Percentiles rank a stretch among this genome's conserved stretches.
Conservation (phyloP, 2,797 vertebrate genomes). For the Pipistrellus nathusii region DNA sequence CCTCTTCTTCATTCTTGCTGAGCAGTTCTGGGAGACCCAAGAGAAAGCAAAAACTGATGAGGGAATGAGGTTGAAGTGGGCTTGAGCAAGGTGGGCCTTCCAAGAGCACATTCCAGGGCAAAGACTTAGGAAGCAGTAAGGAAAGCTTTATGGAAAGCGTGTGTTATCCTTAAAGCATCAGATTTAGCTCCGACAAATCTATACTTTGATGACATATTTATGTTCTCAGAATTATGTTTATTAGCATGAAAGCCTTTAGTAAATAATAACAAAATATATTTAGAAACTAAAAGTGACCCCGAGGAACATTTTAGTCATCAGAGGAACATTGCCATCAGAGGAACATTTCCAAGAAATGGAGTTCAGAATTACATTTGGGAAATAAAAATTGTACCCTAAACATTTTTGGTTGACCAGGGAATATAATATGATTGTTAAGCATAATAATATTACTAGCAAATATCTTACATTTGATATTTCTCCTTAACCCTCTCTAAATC, state of each 20-base stretch:
- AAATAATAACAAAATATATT: constrained; percentile 5
- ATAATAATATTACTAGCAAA: not conserved
- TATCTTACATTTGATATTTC: not conserved
- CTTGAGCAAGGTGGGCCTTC: not conserved
- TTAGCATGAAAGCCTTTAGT: not conserved
- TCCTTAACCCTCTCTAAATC: not conserved
- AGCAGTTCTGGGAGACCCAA: not conserved
- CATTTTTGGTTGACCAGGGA: not conserved
- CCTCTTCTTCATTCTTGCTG: not conserved
- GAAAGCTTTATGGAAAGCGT: not conserved
- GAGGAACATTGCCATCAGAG: not conserved
- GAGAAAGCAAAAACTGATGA: not conserved
- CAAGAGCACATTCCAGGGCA: not conserved
- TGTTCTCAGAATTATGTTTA: not conserved
- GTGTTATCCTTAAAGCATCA: not conserved
- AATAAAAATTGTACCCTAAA: not conserved
- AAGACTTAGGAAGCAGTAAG: not conserved
- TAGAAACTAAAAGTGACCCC: not conserved
- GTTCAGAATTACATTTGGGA: not conserved
- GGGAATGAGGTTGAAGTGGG: not conserved
- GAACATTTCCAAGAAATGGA: not conserved
- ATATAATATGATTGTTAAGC: not conserved
- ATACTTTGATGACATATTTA: not conserved
- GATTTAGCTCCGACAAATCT: not conserved
- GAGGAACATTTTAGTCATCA: not conserved